Base-by-base conservation (phyloP, 2,113 vertebrate species). In the Psittacara wagleri region DNA sequence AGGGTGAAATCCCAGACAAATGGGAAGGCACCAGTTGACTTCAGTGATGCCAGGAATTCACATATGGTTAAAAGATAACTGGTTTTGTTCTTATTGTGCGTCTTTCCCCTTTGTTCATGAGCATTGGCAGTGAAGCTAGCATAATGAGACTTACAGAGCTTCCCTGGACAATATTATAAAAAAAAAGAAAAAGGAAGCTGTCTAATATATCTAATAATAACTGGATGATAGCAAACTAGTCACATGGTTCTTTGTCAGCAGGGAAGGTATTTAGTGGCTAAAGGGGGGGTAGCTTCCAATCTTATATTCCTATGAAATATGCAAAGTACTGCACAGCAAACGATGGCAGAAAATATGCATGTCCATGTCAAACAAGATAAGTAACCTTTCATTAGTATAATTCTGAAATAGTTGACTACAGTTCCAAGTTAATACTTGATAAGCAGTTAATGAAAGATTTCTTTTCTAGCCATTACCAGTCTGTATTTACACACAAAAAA, bases 141-240 rank as follows among this genome's bases (percentile, higher is more conserved):
- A 46, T 92, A 94, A 93, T 83, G 94, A 93, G 82, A 92, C 83
- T 94, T 81, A 64, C 93, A 96, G 94, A 90, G 48, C 61, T 94
- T 93, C 76, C 48, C 68, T 77, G 76, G 82, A 92, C 68, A 83
- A 74, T 92, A 85, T 86, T 78, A 70, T 84, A 84, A 48, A 87
- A 95, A 95, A 76, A 89, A 94, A 70, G 89, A 78, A 86, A 94
- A 94, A 93, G 92, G 82, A 97, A 95, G 72, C 93, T 93, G 82
- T 77, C 43, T 83, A 92, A 96, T 67, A 17, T 90, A 59, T 90
- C 93, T 96, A 95, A 93, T 76, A 95, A 95, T 95, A 96, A 77
- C 75, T 59, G 59, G 88, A 70, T 63, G 82, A 67, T 74, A 83
- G 59, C 82, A 83, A 92, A 59, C 72, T 90, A 35, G 64, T 91